A percentile compares a stretch with the other conserved stretches of the same genome.
Evolutionary conservation across 2,113 vertebrate genomes (phyloP).

Genomic region (Atlantisia rogersi): DNA sequence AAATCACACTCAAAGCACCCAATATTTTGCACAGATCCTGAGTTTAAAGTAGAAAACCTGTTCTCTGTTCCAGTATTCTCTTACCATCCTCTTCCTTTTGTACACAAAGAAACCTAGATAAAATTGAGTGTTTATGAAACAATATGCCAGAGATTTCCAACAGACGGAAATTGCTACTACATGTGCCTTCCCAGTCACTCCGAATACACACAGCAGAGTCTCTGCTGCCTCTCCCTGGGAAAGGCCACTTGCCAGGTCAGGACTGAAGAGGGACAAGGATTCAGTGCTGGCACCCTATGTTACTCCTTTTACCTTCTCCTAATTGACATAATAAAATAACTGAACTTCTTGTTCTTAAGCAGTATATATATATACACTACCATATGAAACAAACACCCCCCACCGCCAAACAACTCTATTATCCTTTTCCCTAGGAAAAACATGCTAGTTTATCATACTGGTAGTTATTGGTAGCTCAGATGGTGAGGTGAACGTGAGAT

Average conservation of each 20-base stretch:
- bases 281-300: background rate
- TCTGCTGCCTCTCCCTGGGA: background rate
- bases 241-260: background rate
- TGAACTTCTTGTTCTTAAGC: background rate
- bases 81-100: background rate
- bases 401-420: background rate
- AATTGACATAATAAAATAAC: background rate
- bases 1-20: background rate
- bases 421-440: background rate
- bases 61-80: background rate
- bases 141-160: background rate
- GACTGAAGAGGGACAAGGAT: background rate
- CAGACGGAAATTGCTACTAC: background rate
- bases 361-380: background rate
- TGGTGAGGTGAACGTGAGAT: background rate
- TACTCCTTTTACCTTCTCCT: background rate
- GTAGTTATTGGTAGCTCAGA: background rate
- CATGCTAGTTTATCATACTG: background rate
- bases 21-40: background rate
- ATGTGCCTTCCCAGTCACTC: background rate
- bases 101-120: background rate
- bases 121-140: background rate
- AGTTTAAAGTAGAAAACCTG: background rate
- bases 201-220: background rate
- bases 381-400: background rate